Conservation (phyloP, 92 coral and sea anemone species). For the Hydrozoanthus gracilis region DNA sequence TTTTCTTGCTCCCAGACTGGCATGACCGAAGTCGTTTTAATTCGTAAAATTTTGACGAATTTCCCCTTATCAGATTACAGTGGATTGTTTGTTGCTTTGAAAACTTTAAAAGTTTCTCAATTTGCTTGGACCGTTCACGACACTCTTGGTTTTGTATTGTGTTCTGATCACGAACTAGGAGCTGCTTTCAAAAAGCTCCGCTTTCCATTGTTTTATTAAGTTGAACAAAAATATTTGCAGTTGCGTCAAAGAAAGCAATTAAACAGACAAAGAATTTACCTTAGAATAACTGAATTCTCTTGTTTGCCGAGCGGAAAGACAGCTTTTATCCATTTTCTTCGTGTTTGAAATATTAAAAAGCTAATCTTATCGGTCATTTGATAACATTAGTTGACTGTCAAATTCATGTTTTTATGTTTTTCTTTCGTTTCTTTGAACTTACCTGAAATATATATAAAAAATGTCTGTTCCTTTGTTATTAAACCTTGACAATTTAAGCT, state of each 20-base stretch:
- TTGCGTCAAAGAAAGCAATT: constrained; percentile 18
- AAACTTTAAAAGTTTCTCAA: not conserved
- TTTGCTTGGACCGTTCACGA: not conserved
- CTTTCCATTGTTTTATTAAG: constrained; percentile 22
- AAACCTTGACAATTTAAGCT: not conserved
- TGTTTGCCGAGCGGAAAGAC: constrained; percentile 14
- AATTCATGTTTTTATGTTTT: not conserved
- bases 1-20: not conserved
- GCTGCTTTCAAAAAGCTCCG: not conserved
- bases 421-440: not conserved
- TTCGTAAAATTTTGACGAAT: not conserved
- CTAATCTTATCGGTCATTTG: not conserved
- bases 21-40: not conserved
- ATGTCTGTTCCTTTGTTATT: not conserved
- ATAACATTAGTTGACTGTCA: not conserved
- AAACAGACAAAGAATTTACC: constrained; percentile 3
- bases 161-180: not conserved
- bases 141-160: constrained; percentile 2
- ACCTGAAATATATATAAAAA: not conserved
- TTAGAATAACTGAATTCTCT: constrained; percentile 12
- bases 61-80: not conserved
- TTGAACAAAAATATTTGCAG: constrained; percentile 10
- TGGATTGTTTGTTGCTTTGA: not conserved
- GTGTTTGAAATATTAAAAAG: not conserved
- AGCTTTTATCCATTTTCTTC: constrained; percentile 2